phyloP scores from a whole-genome alignment of 2,797 vertebrate species.

The Myripristis murdjan region DNA sequence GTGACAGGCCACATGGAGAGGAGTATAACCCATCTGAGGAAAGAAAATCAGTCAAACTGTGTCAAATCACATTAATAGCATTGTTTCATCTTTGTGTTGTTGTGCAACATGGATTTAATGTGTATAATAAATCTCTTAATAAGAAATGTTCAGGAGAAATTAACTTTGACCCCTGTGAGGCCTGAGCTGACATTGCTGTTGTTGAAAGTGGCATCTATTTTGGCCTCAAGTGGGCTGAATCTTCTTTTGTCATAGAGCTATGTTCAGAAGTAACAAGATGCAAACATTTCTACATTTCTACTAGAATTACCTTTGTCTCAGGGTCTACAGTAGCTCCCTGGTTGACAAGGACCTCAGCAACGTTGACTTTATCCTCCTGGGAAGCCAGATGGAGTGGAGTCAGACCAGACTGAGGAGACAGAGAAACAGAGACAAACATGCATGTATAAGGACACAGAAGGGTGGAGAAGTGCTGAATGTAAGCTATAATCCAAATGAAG shows the following conservation, averaged over 20 bases:
- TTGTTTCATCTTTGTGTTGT: neutral
- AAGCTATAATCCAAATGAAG: neutral
- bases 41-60: too few species aligned
- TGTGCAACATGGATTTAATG: too few species aligned
- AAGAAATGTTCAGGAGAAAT: too few species aligned
- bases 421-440: conserved; percentile 26
- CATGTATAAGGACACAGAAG: neutral
- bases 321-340: conserved; percentile 91
- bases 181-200: too few species aligned
- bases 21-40: conserved; percentile 95
- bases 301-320: conserved; percentile 91
- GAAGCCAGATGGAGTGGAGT: conserved; percentile 96
- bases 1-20: conserved; percentile 97
- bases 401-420: conserved; percentile 89
- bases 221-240: too few species aligned
- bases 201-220: too few species aligned
- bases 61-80: neutral
- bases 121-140: too few species aligned
- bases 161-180: too few species aligned
- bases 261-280: too few species aligned
- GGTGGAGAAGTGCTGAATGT: neutral
- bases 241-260: too few species aligned
- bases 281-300: too few species aligned
- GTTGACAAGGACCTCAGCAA: conserved; percentile 95
- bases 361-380: conserved; percentile 96